Base-by-base conservation (phyloP, 1,140 invertebrate species). In the Aphis gossypii region DNA sequence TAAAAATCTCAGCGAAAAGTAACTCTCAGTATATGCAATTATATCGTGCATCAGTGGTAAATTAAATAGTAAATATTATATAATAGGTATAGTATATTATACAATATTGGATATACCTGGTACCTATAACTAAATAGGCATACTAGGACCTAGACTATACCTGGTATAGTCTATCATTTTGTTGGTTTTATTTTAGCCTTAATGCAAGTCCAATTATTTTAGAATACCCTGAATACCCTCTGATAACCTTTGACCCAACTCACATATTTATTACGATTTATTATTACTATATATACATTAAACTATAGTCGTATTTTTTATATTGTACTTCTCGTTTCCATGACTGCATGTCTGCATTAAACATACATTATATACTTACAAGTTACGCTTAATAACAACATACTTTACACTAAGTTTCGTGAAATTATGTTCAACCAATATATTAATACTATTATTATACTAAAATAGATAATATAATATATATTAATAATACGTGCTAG, bases 221-320 rank as follows among this genome's bases (percentile, higher is more conserved):
- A n/a, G 23, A 90, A 68, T 90, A 56, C 54, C 54, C 89, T 90
- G 23, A 90, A 68, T 90, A 56, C 54, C 54, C 89, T 90, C 54
- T 18, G 21, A 44, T 90, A 90, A 90, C 89, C 89, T 90, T 90
- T 90, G 89, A 90, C 54, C 89, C 38, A 68, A 51, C 38, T 20
- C 30, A 46, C 20, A 51, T 44, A 48, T 41, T 30, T 44, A 7
- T n/a, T 76, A 76, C n/a, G 14, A 35, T 76, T 68, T 68, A 30
- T 60, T 68, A 68, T 68, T 68, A 60, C 14, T 44, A 46, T n/a
- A 54, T 38, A 56, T 38, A 51, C 2, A 51, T 51, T 18, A 23
- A 48, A 48, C 2, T 48, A 14, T 48, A 38, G 48, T 68, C 30
- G 88, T 90, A 0, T 90, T 90, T 41, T 41, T 35, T 68, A 35